Evolutionary conservation across 2,888 invertebrate species (phyloP).

Genomic region (Cataglyphis altisquamis): DNA sequence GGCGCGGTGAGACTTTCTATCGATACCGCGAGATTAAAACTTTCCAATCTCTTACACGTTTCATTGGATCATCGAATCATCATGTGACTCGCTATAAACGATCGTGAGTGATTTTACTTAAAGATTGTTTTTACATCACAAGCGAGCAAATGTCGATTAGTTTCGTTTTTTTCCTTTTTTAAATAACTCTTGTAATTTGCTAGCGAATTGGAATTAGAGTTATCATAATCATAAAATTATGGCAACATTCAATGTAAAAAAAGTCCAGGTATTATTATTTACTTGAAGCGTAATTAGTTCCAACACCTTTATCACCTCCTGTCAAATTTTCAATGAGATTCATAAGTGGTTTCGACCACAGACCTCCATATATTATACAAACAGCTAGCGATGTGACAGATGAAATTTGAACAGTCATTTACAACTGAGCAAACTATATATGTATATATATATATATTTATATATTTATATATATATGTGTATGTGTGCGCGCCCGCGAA

Average conservation of each 20-base stretch:
- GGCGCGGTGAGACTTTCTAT: slow-evolving; percentile 54
- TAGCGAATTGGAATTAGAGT: not conserved
- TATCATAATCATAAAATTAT: not conserved
- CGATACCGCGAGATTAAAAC: slow-evolving; percentile 53
- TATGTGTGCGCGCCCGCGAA: no score
- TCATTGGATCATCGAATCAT: slow-evolving; percentile 43
- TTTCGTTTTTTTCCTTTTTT: not conserved
- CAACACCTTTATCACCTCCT: not conserved
- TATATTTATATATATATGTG: no score
- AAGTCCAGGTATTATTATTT: not conserved
- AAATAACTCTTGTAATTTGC: not conserved
- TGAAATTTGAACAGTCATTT: no score
- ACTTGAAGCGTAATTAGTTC: not conserved
- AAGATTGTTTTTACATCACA: slow-evolving; percentile 1
- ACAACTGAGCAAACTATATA: no score
- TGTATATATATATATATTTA: no score
- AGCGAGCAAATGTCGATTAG: slow-evolving; percentile 9
- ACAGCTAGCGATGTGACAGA: no score
- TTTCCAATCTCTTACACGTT: slow-evolving; percentile 50
- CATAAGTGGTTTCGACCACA: no score
- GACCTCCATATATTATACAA: no score
- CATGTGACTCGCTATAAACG: slow-evolving; percentile 30
- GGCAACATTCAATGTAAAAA: not conserved
- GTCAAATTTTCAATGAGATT: slow-evolving; percentile 5
- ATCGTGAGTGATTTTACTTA: not conserved